Evolutionary conservation across 1,140 invertebrate genomes (phyloP).

Genomic region (Drosophila erecta): DNA sequence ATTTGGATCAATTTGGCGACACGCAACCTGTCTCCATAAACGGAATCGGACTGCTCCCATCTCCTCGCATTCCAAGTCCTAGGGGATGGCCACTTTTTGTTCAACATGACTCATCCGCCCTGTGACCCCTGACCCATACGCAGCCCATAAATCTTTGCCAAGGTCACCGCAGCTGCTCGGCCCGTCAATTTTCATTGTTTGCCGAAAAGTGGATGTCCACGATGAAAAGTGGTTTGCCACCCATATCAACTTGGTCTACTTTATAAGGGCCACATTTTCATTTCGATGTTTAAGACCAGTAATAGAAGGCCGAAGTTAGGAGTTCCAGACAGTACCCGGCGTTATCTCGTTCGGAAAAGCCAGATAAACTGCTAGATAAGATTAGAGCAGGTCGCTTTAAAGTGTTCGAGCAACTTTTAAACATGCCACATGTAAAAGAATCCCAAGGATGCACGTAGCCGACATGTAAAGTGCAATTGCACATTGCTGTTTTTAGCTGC

Average conservation of each 20-base stretch:
- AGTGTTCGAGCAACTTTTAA: background rate
- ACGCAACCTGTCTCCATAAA: constrained; percentile 49
- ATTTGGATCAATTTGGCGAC: constrained; percentile 28
- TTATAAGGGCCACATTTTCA: constrained; percentile 18
- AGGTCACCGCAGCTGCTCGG: constrained; percentile 37
- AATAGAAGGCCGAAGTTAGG: background rate
- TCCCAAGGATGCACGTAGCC: constrained; percentile 45
- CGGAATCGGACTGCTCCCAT: constrained; percentile 10
- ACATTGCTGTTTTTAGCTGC: constrained; percentile 42
- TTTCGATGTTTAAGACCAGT: constrained; percentile 17
- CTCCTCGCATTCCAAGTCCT: background rate
- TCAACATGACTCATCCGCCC: constrained; percentile 25
- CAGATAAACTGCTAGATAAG: constrained; percentile 53
- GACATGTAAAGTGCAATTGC: constrained; percentile 29
- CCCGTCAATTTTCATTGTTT: constrained; percentile 16
- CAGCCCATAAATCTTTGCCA: constrained; percentile 40
- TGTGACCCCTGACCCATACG: constrained; percentile 20
- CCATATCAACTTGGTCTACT: constrained; percentile 23
- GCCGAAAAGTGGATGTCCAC: constrained; percentile 9
- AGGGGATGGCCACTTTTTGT: background rate
- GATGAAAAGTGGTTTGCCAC: constrained; percentile 9
- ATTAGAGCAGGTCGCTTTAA: constrained; percentile 31
- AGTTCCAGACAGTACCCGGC: background rate
- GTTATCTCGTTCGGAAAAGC: constrained; percentile 8
- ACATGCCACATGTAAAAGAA: constrained; percentile 12